Evolutionary conservation across 2,113 vertebrate genomes (phyloP).

Genomic region (Puffinus mauretanicus): DNA sequence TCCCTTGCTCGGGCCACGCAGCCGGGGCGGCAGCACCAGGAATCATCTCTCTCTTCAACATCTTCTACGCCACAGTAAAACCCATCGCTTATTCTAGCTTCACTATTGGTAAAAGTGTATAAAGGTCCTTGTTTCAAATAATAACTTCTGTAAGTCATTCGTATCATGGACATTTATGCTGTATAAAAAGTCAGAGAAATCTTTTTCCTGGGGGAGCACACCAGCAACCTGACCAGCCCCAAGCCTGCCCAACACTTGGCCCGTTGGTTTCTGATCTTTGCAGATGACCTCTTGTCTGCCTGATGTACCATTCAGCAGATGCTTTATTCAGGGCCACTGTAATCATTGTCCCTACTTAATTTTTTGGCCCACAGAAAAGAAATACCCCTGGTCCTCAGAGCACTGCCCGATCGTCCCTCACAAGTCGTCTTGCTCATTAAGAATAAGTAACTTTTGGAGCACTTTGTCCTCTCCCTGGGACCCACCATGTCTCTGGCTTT

Average conservation of each 20-base stretch:
- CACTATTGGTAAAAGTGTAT: neutral
- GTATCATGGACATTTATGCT: neutral
- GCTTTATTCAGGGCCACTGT: neutral
- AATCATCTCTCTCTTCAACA: neutral
- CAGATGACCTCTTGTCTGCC: neutral
- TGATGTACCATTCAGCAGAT: neutral
- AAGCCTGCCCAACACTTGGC: neutral
- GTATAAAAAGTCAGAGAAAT: neutral
- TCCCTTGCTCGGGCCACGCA: neutral
- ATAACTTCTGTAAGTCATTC: neutral
- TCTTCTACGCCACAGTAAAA: neutral
- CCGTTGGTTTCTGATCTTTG: neutral
- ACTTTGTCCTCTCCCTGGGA: neutral
- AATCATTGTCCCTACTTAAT: too few relatives aligned
- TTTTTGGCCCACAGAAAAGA: neutral
- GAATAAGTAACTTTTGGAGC: neutral
- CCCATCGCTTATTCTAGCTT: neutral
- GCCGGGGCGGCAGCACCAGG: accelerated
- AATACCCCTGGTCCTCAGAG: neutral
- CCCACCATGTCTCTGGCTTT: neutral
- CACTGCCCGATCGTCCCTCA: neutral
- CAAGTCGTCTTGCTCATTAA: neutral
- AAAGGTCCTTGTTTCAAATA: neutral
- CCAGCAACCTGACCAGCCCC: neutral
- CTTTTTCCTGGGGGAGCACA: accelerated